phyloP scores from a whole-genome alignment of 1,140 invertebrate species.

The Drosophila insularis region DNA sequence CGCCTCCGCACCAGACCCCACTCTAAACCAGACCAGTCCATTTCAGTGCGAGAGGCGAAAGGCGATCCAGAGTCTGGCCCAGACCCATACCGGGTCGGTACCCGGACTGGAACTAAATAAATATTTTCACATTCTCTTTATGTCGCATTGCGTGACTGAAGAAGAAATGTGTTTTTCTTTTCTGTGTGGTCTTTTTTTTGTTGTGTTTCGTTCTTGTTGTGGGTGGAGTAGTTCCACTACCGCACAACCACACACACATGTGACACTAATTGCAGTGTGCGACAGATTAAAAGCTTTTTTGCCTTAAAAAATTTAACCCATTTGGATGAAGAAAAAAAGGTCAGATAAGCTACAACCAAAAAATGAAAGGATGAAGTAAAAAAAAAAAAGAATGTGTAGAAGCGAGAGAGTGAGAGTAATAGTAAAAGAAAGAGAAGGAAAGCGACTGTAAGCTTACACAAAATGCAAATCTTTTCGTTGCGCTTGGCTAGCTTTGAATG shows the following conservation, averaged over 20 bases:
- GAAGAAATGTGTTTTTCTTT: background rate
- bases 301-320: conserved; percentile 39
- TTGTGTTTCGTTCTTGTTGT: background rate
- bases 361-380: background rate
- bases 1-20: background rate
- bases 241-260: conserved; percentile 12
- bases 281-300: conserved; percentile 58
- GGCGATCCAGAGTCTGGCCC: conserved; percentile 14
- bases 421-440: conserved; percentile 26
- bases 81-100: background rate
- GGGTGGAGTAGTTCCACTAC: conserved; percentile 16
- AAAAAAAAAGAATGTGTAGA: background rate
- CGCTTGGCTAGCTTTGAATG: conserved; percentile 62
- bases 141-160: conserved; percentile 61
- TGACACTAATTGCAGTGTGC: conserved; percentile 71
- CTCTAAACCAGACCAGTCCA: conserved; percentile 27
- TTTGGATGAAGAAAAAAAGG: background rate
- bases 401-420: background rate
- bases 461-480: conserved; percentile 73
- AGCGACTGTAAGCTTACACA: conserved; percentile 44
- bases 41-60: too few relatives aligned
- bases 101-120: conserved; percentile 71
- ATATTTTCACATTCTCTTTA: conserved; percentile 64
- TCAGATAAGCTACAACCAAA: conserved; percentile 14
- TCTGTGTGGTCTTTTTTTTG: background rate